phyloP scores from a whole-genome alignment of 1,140 invertebrate species.

The Scaptomyza pallida region DNA sequence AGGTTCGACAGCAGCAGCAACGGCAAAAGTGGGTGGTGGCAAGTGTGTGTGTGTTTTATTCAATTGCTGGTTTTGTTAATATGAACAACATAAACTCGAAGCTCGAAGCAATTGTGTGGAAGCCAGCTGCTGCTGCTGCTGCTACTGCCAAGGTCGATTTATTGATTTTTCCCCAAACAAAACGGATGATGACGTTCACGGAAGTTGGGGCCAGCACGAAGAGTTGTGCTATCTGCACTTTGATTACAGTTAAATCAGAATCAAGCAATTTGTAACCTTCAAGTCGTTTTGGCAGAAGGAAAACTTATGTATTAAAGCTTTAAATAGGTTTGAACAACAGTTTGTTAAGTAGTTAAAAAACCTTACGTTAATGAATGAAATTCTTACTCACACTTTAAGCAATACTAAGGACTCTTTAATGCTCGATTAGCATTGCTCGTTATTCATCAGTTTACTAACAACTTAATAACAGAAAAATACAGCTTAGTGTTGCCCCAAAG shows the following conservation, averaged over 20 bases:
- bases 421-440: too few species aligned
- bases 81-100: conserved; percentile 16
- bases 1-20: conserved; percentile 54
- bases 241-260: conserved; percentile 30
- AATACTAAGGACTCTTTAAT: too few species aligned
- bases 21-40: too few species aligned
- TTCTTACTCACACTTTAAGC: too few species aligned
- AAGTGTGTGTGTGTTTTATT: conserved; percentile 29
- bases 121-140: conserved; percentile 28
- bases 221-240: conserved; percentile 50
- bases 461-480: too few species aligned
- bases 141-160: conserved; percentile 75
- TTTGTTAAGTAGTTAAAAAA: neutral
- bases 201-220: conserved; percentile 51
- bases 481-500: neutral
- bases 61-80: conserved; percentile 18
- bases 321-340: too few species aligned
- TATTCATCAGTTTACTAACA: too few species aligned
- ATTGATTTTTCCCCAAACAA: conserved; percentile 77
- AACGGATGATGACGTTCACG: conserved; percentile 35
- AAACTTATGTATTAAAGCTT: too few species aligned
- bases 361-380: too few species aligned
- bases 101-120: too few species aligned
- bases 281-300: neutral
- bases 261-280: conserved; percentile 13